Percentiles rank a stretch among this genome's conserved stretches.
phyloP scores from a whole-genome alignment of 2,888 invertebrate genomes.

The Malthinus flaveolus region DNA sequence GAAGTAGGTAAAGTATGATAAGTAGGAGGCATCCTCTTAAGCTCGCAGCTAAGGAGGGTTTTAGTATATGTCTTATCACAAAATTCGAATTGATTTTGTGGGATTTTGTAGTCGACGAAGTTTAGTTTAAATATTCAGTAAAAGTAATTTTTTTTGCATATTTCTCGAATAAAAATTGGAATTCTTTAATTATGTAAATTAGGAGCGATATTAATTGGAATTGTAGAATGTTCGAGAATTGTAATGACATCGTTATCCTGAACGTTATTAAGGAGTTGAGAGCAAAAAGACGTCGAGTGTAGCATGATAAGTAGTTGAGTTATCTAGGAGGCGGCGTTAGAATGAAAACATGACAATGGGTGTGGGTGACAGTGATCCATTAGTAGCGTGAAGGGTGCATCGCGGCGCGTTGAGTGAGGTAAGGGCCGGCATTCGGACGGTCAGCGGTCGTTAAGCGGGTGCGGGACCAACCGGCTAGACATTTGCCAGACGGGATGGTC shows the following conservation, averaged over 20 bases:
- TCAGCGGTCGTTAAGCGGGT: conserved; percentile 42
- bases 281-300: conserved; percentile 14
- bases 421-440: conserved; percentile 40
- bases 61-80: not conserved
- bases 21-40: conserved; percentile 5
- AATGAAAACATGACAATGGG: conserved; percentile 35
- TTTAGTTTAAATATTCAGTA: not conserved
- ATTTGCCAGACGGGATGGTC: conserved; percentile 46
- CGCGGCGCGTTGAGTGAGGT: conserved; percentile 36
- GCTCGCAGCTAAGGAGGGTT: not conserved
- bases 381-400: conserved; percentile 37
- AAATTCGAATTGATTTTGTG: not conserved
- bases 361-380: conserved; percentile 41
- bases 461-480: conserved; percentile 46
- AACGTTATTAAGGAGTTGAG: conserved; percentile 1
- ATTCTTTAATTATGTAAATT: conserved; percentile 1
- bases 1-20: conserved; percentile 20
- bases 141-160: no score
- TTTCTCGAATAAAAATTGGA: not conserved
- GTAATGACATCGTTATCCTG: conserved; percentile 2
- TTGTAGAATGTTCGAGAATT: not conserved
- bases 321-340: conserved; percentile 32
- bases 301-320: conserved; percentile 23
- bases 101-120: not conserved
- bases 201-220: conserved; percentile 1